A percentile compares a stretch with the other conserved stretches of the same genome.
Conservation (phyloP, 2,888 invertebrate genomes). For the Megalurothrips usitatus region DNA sequence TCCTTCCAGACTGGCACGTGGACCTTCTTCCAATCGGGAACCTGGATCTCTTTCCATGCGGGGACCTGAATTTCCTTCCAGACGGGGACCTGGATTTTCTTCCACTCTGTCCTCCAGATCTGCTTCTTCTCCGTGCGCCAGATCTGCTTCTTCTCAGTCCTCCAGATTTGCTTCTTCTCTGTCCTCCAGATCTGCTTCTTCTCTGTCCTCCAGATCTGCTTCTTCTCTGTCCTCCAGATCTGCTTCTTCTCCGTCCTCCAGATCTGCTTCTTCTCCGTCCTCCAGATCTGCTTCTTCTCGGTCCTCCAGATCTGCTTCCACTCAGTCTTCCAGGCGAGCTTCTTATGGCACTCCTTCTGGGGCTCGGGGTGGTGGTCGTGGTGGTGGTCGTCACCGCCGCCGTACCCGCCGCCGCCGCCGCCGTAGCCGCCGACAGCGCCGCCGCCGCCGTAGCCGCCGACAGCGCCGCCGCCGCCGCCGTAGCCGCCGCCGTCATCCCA, state of each 20-base stretch:
- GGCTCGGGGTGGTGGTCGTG: slow-evolving; percentile 33
- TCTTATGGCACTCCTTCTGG: slow-evolving; percentile 57
- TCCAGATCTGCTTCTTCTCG: slow-evolving; percentile 70
- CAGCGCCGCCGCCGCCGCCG: neutral
- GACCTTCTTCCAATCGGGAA: slow-evolving; percentile 68
- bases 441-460: slow-evolving; percentile 7
- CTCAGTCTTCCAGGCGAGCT: slow-evolving; percentile 76
- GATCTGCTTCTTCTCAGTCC: slow-evolving; percentile 73
- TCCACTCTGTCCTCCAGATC: slow-evolving; percentile 79
- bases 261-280: slow-evolving; percentile 67
- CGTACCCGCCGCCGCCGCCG: slow-evolving; percentile 18
- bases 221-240: slow-evolving; percentile 61
- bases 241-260: slow-evolving; percentile 56
- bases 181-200: slow-evolving; percentile 79
- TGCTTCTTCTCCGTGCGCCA: slow-evolving; percentile 75
- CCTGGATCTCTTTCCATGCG: slow-evolving; percentile 68
- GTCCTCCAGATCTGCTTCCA: slow-evolving; percentile 80
- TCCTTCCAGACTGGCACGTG: slow-evolving; percentile 56
- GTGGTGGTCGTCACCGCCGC: slow-evolving; percentile 27
- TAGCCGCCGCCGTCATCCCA: neutral
- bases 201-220: slow-evolving; percentile 69
- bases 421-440: slow-evolving; percentile 23
- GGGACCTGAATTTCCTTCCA: slow-evolving; percentile 67
- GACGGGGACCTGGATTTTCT: slow-evolving; percentile 60
- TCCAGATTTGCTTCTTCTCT: slow-evolving; percentile 80